A percentile compares a stretch with the other conserved stretches of the same genome.
Conservation (phyloP, 2,888 invertebrate species). For the Chrysolina oricalcia region DNA sequence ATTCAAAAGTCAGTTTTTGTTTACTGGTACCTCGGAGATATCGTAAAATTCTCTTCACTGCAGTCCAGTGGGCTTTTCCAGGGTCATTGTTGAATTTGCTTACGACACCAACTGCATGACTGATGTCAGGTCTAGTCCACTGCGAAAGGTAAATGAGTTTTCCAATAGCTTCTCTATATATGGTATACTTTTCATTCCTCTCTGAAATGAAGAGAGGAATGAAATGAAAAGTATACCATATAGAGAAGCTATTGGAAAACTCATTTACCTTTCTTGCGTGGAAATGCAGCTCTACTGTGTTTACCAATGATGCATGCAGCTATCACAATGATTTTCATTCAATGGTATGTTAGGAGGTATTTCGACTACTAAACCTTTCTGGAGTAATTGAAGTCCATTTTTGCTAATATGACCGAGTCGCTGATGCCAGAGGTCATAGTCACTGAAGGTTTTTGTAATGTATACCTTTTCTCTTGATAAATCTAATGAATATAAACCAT, state of each 20-base stretch:
- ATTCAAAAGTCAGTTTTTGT: neutral
- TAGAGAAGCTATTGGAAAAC: neutral
- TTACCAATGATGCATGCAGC: constrained; percentile 14
- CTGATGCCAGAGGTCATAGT: neutral
- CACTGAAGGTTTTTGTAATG: constrained; percentile 8
- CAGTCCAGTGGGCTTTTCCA: too few relatives aligned
- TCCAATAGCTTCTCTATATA: too few relatives aligned
- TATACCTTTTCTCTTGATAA: neutral
- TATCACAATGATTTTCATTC: constrained; percentile 1
- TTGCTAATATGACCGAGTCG: neutral
- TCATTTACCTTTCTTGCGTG: neutral
- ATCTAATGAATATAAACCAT: neutral
- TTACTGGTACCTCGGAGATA: constrained; percentile 34
- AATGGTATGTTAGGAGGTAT: neutral
- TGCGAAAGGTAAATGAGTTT: too few relatives aligned
- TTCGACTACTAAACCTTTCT: constrained; percentile 8
- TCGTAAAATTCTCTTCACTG: neutral
- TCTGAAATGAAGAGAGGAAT: too few relatives aligned
- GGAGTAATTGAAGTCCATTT: neutral
- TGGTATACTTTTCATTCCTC: too few relatives aligned
- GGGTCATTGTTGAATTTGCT: too few relatives aligned
- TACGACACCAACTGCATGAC: too few relatives aligned
- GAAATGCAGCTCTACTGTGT: constrained; percentile 13
- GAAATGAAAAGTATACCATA: too few relatives aligned
- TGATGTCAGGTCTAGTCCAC: too few relatives aligned